These are phyloP conservation scores for Drepanosiphum platanoidis DNA, from an alignment of 2,888 invertebrate species.

Conservation along the genomic window DNA sequence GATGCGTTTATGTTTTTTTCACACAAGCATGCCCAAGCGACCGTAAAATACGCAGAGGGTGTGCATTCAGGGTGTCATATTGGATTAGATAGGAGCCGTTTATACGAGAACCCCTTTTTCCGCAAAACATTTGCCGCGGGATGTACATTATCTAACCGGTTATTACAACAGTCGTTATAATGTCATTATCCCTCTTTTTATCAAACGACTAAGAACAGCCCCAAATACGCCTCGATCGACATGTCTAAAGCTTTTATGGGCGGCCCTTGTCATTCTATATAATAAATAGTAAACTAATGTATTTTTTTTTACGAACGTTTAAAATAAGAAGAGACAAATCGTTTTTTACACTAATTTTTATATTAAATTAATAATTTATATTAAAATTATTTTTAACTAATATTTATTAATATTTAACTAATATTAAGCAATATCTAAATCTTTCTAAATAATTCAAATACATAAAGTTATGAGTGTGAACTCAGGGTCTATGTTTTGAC, in stretches of 20 bases:
- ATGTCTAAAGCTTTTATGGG: slow-evolving; percentile 28
- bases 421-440: no score
- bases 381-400: background rate
- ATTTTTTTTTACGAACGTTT: background rate
- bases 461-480: background rate
- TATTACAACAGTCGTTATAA: slow-evolving; percentile 60
- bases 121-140: slow-evolving; percentile 57
- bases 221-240: background rate
- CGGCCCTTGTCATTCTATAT: background rate
- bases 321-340: background rate
- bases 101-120: slow-evolving; percentile 54
- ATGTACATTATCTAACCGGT: slow-evolving; percentile 57
- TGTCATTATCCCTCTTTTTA: slow-evolving; percentile 54
- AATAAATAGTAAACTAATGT: background rate
- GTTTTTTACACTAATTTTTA: background rate
- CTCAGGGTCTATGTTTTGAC: no score
- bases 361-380: background rate
- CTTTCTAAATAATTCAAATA: background rate
- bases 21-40: slow-evolving; percentile 44
- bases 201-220: slow-evolving; percentile 23
- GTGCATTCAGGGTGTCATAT: slow-evolving; percentile 57
- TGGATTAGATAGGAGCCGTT: slow-evolving; percentile 44
- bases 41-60: slow-evolving; percentile 54
- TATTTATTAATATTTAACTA: background rate
- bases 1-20: slow-evolving; percentile 53